These are phyloP conservation scores for Drosophila pseudoananassae DNA, from an alignment of 1,140 invertebrate species.

Conservation along the genomic window DNA sequence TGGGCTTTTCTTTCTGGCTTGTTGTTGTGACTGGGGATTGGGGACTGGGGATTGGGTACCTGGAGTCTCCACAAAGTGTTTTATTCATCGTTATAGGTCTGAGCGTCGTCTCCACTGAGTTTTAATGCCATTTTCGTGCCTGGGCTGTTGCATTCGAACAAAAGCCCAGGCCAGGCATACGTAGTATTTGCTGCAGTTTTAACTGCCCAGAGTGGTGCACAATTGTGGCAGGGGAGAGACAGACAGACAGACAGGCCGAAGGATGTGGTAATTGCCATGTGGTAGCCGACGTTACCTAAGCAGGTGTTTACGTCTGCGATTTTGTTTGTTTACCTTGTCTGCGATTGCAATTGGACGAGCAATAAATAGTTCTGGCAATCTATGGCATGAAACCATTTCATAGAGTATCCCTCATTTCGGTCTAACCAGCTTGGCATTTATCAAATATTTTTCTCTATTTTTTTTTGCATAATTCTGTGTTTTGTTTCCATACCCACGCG, in stretches of 20 bases:
- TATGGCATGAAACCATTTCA: too few relatives aligned
- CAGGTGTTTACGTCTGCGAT: constrained; percentile 48
- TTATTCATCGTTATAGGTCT: constrained; percentile 60
- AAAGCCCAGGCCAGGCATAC: constrained; percentile 7
- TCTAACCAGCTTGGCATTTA: not conserved
- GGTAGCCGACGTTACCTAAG: constrained; percentile 43
- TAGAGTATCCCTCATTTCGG: not conserved
- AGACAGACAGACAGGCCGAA: constrained; percentile 10
- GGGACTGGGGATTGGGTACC: constrained; percentile 26
- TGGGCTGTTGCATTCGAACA: constrained; percentile 44
- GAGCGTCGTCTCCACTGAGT: constrained; percentile 41
- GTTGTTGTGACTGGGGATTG: constrained; percentile 7
- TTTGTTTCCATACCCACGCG: constrained; percentile 34
- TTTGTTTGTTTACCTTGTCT: constrained; percentile 43
- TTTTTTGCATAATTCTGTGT: constrained; percentile 19
- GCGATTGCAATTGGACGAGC: constrained; percentile 27
- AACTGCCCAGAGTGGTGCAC: not conserved
- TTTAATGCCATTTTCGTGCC: constrained; percentile 79
- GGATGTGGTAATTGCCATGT: constrained; percentile 47
- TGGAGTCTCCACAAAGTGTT: constrained; percentile 29
- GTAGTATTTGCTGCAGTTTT: not conserved
- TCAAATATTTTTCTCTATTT: constrained; percentile 1
- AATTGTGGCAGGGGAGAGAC: too few relatives aligned
- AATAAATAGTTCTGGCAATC: constrained; percentile 39
- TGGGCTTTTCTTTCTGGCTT: constrained; percentile 30